A percentile compares a stretch with the other conserved stretches of the same genome.
Evolutionary conservation across 2,797 vertebrate genomes (phyloP).

Genomic region (Botia almorhae): DNA sequence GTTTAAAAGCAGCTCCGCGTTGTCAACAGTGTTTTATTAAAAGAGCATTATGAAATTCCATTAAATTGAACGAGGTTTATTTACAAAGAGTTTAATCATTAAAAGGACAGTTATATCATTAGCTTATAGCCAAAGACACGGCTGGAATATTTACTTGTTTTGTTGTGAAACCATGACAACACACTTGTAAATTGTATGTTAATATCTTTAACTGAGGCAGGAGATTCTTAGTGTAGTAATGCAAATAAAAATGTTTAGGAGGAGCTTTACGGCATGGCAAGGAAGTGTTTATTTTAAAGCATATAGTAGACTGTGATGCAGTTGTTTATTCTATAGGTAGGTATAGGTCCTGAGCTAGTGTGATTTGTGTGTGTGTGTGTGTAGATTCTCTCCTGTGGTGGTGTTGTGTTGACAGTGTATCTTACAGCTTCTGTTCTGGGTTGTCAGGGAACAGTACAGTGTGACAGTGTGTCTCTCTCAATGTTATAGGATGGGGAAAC

Average conservation of each 20-base stretch:
- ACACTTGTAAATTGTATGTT: neutral
- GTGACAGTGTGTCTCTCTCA: constrained; percentile 72
- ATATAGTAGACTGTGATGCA: too few relatives aligned
- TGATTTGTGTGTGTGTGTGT: neutral
- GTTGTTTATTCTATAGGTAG: too few relatives aligned
- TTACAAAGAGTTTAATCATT: constrained; percentile 49
- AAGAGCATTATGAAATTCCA: constrained; percentile 32
- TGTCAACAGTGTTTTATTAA: constrained; percentile 50
- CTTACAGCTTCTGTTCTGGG: constrained; percentile 59
- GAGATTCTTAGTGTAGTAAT: neutral
- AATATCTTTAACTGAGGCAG: too few relatives aligned
- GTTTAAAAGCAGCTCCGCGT: constrained; percentile 52
- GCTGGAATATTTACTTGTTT: neutral
- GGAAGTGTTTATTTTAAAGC: too few relatives aligned
- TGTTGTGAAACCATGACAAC: neutral
- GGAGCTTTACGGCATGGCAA: neutral
- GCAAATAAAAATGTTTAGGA: neutral
- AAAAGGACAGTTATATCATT: constrained; percentile 37
- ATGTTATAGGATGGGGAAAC: constrained; percentile 71
- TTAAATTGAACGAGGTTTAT: constrained; percentile 52
- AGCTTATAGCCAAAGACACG: neutral
- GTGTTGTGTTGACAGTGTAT: constrained; percentile 66
- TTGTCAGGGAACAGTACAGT: constrained; percentile 74
- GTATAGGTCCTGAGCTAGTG: too few relatives aligned
- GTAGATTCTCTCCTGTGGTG: constrained; percentile 3